Evolutionary conservation across 1,140 invertebrate genomes (phyloP).

Genomic region (Drosophila subobscura): DNA sequence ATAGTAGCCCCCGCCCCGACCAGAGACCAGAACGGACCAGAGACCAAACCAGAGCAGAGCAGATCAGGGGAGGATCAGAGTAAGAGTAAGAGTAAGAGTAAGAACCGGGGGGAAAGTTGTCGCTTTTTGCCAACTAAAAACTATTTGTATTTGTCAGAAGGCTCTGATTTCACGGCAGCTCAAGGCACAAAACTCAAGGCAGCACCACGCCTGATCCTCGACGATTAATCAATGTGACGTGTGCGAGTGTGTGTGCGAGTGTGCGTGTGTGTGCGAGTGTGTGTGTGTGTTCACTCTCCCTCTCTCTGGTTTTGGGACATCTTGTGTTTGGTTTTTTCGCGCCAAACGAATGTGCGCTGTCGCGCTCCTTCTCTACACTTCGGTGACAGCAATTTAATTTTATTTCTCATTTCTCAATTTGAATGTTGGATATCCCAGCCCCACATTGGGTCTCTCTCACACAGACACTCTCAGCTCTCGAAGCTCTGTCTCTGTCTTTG

Average conservation of each 20-base stretch:
- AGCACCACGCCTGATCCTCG: constrained; percentile 30
- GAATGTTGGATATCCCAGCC: constrained; percentile 22
- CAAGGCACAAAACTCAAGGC: no score
- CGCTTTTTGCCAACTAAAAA: constrained; percentile 31
- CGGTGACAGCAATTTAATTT: constrained; percentile 2
- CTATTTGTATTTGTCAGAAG: constrained; percentile 78
- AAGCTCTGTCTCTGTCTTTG: constrained; percentile 3
- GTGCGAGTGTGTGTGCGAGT: constrained; percentile 34
- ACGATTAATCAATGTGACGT: constrained; percentile 80
- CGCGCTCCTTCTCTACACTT: no score
- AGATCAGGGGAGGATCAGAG: constrained; percentile 21
- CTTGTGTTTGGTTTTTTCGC: constrained; percentile 30
- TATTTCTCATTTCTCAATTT: constrained; percentile 11
- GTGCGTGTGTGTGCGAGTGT: constrained; percentile 44
- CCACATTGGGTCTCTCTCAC: constrained; percentile 1
- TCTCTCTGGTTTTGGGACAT: constrained; percentile 5
- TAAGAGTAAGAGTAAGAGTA: constrained; percentile 1
- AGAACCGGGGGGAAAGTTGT: not conserved
- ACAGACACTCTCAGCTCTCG: not conserved
- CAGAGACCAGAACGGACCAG: not conserved
- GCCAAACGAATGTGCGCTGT: constrained; percentile 12
- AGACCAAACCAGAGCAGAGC: constrained; percentile 4
- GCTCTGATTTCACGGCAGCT: constrained; percentile 53
- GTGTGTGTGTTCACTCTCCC: not conserved
- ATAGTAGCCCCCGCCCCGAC: constrained; percentile 34